phyloP scores from a whole-genome alignment of 2,888 invertebrate genomes.

The Drosophila lacicola region DNA sequence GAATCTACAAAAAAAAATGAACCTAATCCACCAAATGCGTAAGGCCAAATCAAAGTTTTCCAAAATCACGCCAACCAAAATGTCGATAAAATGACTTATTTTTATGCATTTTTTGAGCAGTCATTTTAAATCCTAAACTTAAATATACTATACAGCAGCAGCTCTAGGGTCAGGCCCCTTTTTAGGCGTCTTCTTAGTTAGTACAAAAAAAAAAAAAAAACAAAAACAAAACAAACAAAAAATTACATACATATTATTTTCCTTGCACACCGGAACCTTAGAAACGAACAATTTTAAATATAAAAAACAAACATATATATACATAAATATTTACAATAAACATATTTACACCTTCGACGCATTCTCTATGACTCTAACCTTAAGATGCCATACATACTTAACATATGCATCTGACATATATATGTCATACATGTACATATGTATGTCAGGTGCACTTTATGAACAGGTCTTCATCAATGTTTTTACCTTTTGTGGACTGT shows the following conservation, averaged over 20 bases:
- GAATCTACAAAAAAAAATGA: constrained; percentile 62
- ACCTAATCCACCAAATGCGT: constrained; percentile 54
- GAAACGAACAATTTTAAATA: constrained; percentile 43
- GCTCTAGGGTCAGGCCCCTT: constrained; percentile 45
- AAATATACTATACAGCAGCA: constrained; percentile 24
- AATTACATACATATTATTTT: constrained; percentile 4
- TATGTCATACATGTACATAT: constrained; percentile 42
- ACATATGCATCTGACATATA: constrained; percentile 17
- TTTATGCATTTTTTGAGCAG: constrained; percentile 60
- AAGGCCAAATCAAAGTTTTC: constrained; percentile 76
- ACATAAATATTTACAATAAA: constrained; percentile 34
- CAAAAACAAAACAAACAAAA: too few relatives aligned
- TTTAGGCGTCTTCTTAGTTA: constrained; percentile 52
- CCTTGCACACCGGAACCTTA: constrained; percentile 34
- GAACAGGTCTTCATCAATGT: constrained; percentile 75
- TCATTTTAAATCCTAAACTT: constrained; percentile 10
- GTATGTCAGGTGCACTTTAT: constrained; percentile 59
- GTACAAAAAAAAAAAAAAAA: constrained; percentile 30
- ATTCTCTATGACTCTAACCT: constrained; percentile 11
- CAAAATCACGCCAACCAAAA: constrained; percentile 47
- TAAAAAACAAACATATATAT: constrained; percentile 11
- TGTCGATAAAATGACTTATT: constrained; percentile 68
- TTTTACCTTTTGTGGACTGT: constrained; percentile 74
- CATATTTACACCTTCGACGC: constrained; percentile 44
- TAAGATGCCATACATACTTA: constrained; percentile 28